Evolutionary conservation across 2,113 vertebrate species (phyloP).

Genomic region (Coregonus clupeaformis): DNA sequence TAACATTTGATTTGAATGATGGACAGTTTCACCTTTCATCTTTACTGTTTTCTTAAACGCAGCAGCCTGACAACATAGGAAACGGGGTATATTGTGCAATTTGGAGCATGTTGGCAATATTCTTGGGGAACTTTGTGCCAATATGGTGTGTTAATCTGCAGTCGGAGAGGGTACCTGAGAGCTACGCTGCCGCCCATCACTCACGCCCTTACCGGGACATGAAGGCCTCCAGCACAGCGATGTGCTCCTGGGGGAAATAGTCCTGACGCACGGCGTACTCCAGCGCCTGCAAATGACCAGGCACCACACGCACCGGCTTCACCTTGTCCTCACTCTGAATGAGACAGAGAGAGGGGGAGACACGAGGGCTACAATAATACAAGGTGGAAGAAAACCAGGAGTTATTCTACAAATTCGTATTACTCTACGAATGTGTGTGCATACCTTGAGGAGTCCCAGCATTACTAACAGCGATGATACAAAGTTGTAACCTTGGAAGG

Average conservation of each 20-base stretch:
- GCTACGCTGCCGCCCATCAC: constrained; percentile 39
- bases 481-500: constrained; percentile 84
- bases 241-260: constrained; percentile 88
- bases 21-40: background rate
- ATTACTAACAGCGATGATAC: constrained; percentile 86
- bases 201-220: constrained; percentile 87
- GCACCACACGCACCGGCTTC: constrained; percentile 82
- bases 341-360: constrained; percentile 2
- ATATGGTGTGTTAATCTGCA: constrained; percentile 8
- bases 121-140: background rate
- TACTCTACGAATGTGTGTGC: background rate
- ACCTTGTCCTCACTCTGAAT: constrained; percentile 92
- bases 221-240: constrained; percentile 85
- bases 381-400: background rate
- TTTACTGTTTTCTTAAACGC: background rate
- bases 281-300: constrained; percentile 86
- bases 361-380: background rate
- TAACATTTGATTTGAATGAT: too few species aligned
- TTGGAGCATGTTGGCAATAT: background rate
- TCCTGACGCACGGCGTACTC: constrained; percentile 90
- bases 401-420: background rate
- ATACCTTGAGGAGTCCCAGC: constrained; percentile 93
- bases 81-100: background rate
- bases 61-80: background rate
- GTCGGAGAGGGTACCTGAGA: constrained; percentile 45